phyloP scores from a whole-genome alignment of 2,797 vertebrate genomes.

The Podargus strigoides region DNA sequence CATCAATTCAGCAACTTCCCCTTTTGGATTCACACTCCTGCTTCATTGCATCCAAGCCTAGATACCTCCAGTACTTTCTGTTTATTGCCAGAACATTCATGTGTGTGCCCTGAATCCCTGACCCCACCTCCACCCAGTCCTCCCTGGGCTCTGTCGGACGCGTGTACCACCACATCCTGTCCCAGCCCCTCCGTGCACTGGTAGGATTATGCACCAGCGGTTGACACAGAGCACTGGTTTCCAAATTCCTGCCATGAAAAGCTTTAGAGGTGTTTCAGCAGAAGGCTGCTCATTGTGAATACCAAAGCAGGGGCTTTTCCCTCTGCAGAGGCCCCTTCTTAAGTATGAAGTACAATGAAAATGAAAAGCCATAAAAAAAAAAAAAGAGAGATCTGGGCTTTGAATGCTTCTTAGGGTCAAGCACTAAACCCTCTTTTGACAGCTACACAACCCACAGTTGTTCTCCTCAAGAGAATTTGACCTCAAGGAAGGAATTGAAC shows the following conservation, averaged over 20 bases:
- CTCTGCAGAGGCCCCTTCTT: slow-evolving; percentile 49
- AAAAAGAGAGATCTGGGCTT: slow-evolving; percentile 78
- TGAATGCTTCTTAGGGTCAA: slow-evolving; percentile 80
- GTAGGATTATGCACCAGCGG: background rate
- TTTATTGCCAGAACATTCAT: background rate
- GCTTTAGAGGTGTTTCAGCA: slow-evolving; percentile 7
- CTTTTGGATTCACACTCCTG: background rate
- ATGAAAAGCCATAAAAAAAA: slow-evolving; percentile 74
- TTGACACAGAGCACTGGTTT: background rate
- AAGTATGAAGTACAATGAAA: slow-evolving; percentile 74
- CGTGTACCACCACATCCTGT: background rate
- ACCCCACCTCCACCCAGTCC: background rate
- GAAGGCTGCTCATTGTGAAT: slow-evolving; percentile 10
- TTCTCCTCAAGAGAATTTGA: slow-evolving; percentile 80
- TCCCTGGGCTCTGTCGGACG: background rate
- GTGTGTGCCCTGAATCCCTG: accelerated
- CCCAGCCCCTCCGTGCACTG: background rate
- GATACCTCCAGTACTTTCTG: background rate
- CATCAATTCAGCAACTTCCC: background rate
- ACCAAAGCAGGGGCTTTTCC: slow-evolving; percentile 1
- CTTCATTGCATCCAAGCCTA: background rate
- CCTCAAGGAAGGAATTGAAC: slow-evolving; percentile 53
- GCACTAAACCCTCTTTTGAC: slow-evolving; percentile 78
- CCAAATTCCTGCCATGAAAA: slow-evolving; percentile 23
- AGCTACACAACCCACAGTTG: slow-evolving; percentile 81